Evolutionary conservation across 2,797 vertebrate genomes (phyloP), one percentile per base, ranked within the genome.

Genomic region (Enteromius treurensis): DNA sequence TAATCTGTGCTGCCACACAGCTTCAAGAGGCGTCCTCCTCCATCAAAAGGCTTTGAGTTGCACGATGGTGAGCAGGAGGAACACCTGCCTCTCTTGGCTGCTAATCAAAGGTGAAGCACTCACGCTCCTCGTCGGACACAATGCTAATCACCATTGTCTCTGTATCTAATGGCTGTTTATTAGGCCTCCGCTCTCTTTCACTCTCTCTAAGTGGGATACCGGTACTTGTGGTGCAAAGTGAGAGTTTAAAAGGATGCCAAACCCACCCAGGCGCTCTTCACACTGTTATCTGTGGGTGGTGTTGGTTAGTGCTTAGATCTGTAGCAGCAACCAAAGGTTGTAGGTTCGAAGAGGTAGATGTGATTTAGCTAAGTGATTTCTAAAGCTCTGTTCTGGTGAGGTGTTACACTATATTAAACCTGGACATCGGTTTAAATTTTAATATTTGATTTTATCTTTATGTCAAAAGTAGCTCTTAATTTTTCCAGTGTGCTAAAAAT

Each of bases 1-100:
- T 89, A 90, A 90, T 90, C 86, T 83, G 62, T 85, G 84, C 84
- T n/a, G 82, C 89, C 85, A 80, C 84, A 84, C 83, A 83, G 69
- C 85, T 88, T 85, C 81, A 86, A 83, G 82, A 87, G 80, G 80
- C 45, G 77, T 73, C 85, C 80, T 80, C 75, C 68, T 77, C 80
- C 74, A 84, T 90, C 73, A 87, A 79, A 87, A 65, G 81, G 69
- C 40, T 29, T 68, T 68, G 55, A 62, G 68, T 73, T 73, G 68
- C 40, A 42, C 40, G 58, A 70, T 29, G 47, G 71, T 49, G 84
- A 82, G 79, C 75, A 9, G 79, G 84, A 88, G 78, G 62, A 82
- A 85, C 86, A 89, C 87, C 87, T 89, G 87, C 81, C 70, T 51
- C 76, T 80, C 80, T 86, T 60, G 3, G 58, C 55, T 47, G 45